phyloP scores from a whole-genome alignment of 2,888 invertebrate genomes.

The Ethmia dodecea region DNA sequence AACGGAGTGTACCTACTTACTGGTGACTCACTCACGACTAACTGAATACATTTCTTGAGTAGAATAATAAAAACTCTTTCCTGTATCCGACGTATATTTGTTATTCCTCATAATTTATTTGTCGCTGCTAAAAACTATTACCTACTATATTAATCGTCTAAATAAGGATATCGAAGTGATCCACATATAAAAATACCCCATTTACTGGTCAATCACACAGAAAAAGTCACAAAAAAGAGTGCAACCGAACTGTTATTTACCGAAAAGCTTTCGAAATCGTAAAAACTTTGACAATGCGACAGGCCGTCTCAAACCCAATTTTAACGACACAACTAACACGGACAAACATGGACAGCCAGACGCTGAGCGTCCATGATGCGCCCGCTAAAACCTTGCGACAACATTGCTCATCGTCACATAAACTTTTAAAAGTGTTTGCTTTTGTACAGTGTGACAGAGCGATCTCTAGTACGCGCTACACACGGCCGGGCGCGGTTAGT shows the following conservation, averaged over 20 bases:
- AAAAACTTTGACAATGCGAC: conserved; percentile 42
- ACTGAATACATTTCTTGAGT: too few species aligned
- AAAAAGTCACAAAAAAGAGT: conserved; percentile 14
- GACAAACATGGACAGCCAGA: conserved; percentile 25
- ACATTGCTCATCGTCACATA: conserved; percentile 68
- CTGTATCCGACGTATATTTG: too few species aligned
- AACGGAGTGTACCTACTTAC: neutral
- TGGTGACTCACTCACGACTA: neutral
- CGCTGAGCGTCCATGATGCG: conserved; percentile 64
- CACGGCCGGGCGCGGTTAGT: neutral
- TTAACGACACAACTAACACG: conserved; percentile 52
- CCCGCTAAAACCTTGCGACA: conserved; percentile 65
- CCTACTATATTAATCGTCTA: too few species aligned
- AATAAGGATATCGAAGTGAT: too few species aligned
- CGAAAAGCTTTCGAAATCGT: conserved; percentile 50
- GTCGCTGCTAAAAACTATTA: too few species aligned
- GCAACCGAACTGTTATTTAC: conserved; percentile 20
- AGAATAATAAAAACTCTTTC: too few species aligned
- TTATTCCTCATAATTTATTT: too few species aligned
- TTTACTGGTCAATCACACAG: too few species aligned
- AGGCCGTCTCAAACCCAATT: conserved; percentile 50
- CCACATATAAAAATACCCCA: too few species aligned
- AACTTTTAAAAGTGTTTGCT: conserved; percentile 75
- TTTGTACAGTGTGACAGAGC: conserved; percentile 56
- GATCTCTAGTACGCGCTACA: conserved; percentile 45